phyloP scores from a whole-genome alignment of 2,797 vertebrate species.

The Buceros bicornis region DNA sequence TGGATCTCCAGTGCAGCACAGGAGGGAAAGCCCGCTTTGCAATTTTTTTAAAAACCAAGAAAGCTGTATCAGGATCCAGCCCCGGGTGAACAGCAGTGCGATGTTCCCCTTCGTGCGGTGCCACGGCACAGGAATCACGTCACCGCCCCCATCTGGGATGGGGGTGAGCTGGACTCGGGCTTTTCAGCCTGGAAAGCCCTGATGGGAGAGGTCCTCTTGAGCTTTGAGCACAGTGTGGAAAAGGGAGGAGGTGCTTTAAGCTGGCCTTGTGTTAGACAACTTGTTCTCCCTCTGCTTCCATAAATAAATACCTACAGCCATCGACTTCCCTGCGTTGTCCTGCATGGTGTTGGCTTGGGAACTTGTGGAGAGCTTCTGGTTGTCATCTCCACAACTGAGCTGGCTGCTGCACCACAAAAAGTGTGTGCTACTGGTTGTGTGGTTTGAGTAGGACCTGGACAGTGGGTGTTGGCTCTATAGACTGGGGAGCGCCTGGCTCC shows the following conservation, averaged over 20 bases:
- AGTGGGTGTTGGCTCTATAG: not conserved
- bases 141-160: not conserved
- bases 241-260: not conserved
- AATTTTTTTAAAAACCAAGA: not conserved
- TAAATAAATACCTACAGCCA: not conserved
- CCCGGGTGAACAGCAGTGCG: not conserved
- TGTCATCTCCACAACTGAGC: not conserved
- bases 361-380: not conserved
- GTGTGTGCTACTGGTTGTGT: not conserved
- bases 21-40: conserved; percentile 11
- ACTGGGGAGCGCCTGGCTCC: not conserved
- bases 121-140: not conserved
- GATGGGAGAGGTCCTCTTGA: not conserved
- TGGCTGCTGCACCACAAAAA: not conserved
- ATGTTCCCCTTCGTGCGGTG: not conserved
- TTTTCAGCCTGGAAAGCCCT: not conserved
- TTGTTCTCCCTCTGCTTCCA: not conserved
- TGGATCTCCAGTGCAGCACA: not conserved
- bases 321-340: not conserved
- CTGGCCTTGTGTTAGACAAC: not conserved
- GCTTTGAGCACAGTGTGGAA: not conserved
- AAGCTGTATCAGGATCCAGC: not conserved
- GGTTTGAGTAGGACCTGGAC: not conserved
- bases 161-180: not conserved
- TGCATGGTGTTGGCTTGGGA: not conserved